phyloP scores from a whole-genome alignment of 2,113 vertebrate genomes.

The Reinhardtius hippoglossoides region DNA sequence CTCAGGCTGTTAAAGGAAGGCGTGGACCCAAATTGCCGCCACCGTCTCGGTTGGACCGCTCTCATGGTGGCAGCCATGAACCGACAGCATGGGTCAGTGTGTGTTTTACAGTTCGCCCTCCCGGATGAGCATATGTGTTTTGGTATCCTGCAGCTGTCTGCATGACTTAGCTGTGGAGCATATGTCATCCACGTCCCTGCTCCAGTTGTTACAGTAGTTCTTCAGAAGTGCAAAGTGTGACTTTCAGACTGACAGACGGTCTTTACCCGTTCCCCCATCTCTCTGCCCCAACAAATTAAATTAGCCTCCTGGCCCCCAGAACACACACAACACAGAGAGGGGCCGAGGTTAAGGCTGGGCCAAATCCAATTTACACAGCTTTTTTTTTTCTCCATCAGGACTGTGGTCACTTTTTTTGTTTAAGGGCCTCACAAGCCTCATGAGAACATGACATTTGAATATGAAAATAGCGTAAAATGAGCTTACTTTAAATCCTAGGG shows the following conservation, averaged over 20 bases:
- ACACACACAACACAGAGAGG: slow-evolving; percentile 78
- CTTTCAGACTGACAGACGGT: slow-evolving; percentile 79
- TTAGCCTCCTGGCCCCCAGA: slow-evolving; percentile 82
- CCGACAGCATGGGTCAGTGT: slow-evolving; percentile 88
- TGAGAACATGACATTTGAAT: slow-evolving; percentile 45
- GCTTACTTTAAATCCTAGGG: slow-evolving; percentile 19
- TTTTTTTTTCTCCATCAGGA: slow-evolving; percentile 42
- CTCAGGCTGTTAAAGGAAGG: slow-evolving; percentile 88
- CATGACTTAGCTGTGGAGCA: slow-evolving; percentile 26
- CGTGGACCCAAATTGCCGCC: slow-evolving; percentile 86
- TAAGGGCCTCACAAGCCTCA: slow-evolving; percentile 39
- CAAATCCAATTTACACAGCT: slow-evolving; percentile 90
- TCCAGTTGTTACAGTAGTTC: slow-evolving; percentile 68
- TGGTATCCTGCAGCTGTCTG: slow-evolving; percentile 49
- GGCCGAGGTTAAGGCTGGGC: slow-evolving; percentile 77
- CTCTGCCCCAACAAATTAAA: slow-evolving; percentile 80
- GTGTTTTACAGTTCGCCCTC: neutral
- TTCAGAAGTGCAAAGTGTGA: slow-evolving; percentile 74
- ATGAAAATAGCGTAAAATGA: slow-evolving; percentile 52
- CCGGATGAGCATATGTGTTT: slow-evolving; percentile 15
- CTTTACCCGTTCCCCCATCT: slow-evolving; percentile 67
- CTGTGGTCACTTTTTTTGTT: slow-evolving; percentile 62
- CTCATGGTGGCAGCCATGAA: slow-evolving; percentile 96
- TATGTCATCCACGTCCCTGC: slow-evolving; percentile 51
- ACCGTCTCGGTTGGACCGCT: slow-evolving; percentile 92